Evolutionary conservation across 2,797 vertebrate genomes (phyloP), one percentile per base, ranked within the genome.

Genomic region (Macropus fuliginosus): DNA sequence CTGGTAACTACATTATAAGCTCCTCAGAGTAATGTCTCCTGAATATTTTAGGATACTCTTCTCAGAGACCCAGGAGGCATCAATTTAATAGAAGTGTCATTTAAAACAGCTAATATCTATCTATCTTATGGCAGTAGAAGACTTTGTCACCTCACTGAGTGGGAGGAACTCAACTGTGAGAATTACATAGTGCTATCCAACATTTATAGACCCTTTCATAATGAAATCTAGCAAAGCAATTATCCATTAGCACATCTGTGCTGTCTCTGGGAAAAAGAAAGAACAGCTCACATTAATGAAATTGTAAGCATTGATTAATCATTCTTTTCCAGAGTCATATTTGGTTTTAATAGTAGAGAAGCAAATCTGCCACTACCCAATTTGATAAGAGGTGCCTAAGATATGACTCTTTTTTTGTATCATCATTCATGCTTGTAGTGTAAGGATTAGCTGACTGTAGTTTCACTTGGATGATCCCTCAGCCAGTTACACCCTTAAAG

Each of bases 221-320:
- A 96, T 92, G 92, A 97, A 98, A 91, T 94, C 74, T 96, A 94
- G 0, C 4, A 96, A 98, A 74, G 66, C 97, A 97, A 95, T 98
- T 98, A 97, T 91, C 55, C 24, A 87, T 97, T 96, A 97, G 24
- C 92, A 94, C 94, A 97, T 97, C 96, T 98, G 57, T 93, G 90
- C 92, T 96, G 94, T 95, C 14, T 50, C 91, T 92, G 46, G 92
- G 91, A 96, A 96, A 98, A 97, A 94, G 54, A 93, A 97, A 56
- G 0, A 93, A 66, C 90, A 94, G 81, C 50, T 96, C 94, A 95
- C 0, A 14, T 56, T 95, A 98, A 97, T 93, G 95, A 91, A 98
- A 93, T 94, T 94, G 54, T 95, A 98, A 97, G 93, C 8, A 93
- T 50, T 66, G n/a, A 98, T 95, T 90, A 97, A 50, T 96, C 93